Base-by-base conservation (phyloP, 1,140 invertebrate genomes). In the Atopsyche davidsoni region DNA sequence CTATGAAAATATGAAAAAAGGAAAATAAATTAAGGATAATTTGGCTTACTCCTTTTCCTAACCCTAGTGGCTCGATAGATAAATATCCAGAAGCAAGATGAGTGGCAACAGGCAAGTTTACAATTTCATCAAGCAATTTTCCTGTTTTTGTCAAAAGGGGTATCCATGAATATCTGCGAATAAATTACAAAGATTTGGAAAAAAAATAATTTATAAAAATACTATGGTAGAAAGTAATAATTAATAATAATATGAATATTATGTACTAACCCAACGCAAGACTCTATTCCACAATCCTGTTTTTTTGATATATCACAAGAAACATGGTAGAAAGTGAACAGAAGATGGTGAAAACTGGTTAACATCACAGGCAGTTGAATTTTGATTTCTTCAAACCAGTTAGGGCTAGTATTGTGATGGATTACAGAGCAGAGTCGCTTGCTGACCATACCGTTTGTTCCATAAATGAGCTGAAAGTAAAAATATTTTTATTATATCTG, bases 301-400 rank as follows among this genome's bases (percentile, higher is more conserved):
- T 87, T 87, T 65, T 92, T 91, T 43, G 83, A 82, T 55, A 86
- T 78, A 69, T 92, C 88, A 57, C 90, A 91, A 14, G 87, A 89
- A 53, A 93, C 83, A 63, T 95, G 91, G 63, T 87, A 83, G 67
- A 95, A 94, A 2, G 86, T 89, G 64, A 95, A 94, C 2, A 94
- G 74, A 16, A 94, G 62, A 63, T 95, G 91, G 67, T 93, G 90
- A 23, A 82, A 79, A 0, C 78, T 62, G 18, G 86, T 80, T 6
- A 94, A 69, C 39, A 85, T 81, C n/a, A 85, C 75, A 1, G 91
- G 91, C 7, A 95, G 67, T 18, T 80, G 76, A 46, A 93, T 77
- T 69, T 93, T 93, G n/a, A 94, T 82, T 72, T 96, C 89, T 69
- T 87, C 87, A 62, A 88, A 85, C 88, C 88, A 92, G 1, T 78